Conservation (phyloP, 1,140 invertebrate genomes). For the Drosophila leontia region DNA sequence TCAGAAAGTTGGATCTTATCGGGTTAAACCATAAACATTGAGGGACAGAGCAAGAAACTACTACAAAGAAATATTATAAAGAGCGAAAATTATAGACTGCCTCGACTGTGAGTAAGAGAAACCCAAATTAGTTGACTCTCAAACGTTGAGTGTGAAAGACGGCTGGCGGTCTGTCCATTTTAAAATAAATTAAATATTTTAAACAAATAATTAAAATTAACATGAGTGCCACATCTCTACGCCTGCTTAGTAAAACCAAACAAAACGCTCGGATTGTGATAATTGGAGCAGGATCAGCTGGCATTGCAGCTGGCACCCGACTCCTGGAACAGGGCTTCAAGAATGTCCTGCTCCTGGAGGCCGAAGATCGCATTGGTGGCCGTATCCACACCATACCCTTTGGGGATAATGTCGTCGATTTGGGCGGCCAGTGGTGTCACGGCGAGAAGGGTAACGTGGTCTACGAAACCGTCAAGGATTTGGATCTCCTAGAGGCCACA, state of each 20-base stretch:
- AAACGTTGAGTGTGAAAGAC: conserved; percentile 25
- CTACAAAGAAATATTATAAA: background rate
- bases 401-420: conserved; percentile 88
- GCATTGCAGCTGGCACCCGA: conserved; percentile 87
- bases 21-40: conserved; percentile 6
- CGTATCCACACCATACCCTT: conserved; percentile 88
- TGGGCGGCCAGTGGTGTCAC: conserved; percentile 93
- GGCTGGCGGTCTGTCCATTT: background rate
- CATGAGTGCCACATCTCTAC: conserved; percentile 50
- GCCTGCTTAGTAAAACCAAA: conserved; percentile 55
- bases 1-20: conserved; percentile 13
- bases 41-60: background rate
- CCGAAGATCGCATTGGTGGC: conserved; percentile 90
- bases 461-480: conserved; percentile 87
- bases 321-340: conserved; percentile 86
- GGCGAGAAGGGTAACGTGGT: conserved; percentile 90
- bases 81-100: background rate
- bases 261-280: conserved; percentile 85
- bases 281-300: conserved; percentile 87
- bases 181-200: background rate
- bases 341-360: conserved; percentile 88
- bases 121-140: conserved; percentile 41
- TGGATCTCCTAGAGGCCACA: conserved; percentile 85
- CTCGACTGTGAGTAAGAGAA: conserved; percentile 6
- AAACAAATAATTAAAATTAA: background rate